A percentile compares a stretch with the other conserved stretches of the same genome.
These are phyloP conservation scores for Brachionus plicatilis DNA, from an alignment of 1,140 invertebrate genomes.

Conservation along the genomic window DNA sequence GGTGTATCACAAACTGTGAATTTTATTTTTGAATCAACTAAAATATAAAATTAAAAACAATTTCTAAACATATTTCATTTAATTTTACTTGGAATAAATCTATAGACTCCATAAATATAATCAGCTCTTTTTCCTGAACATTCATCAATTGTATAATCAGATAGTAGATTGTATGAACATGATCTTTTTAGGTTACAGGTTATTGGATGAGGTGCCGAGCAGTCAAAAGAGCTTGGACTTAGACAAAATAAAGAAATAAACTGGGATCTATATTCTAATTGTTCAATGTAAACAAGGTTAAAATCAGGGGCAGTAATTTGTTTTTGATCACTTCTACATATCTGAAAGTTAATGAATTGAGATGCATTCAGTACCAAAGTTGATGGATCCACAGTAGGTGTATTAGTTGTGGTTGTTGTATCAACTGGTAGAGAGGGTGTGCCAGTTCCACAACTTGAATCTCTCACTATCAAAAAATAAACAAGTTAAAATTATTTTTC, in stretches of 20 bases:
- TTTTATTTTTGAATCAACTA: slow-evolving; percentile 30
- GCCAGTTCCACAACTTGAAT: slow-evolving; percentile 8
- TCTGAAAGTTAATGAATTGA: background rate
- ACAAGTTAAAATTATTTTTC: background rate
- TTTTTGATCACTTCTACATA: background rate
- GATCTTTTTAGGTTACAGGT: slow-evolving; percentile 1
- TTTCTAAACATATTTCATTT: background rate
- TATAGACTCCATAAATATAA: slow-evolving; percentile 26
- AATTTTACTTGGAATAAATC: slow-evolving; percentile 36
- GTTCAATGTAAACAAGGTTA: slow-evolving; percentile 12
- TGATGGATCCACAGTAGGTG: background rate
- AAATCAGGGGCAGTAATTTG: background rate
- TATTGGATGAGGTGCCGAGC: background rate
- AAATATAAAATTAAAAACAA: background rate
- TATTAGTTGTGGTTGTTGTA: background rate
- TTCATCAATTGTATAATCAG: background rate
- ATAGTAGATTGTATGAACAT: background rate
- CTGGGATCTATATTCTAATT: slow-evolving; percentile 2
- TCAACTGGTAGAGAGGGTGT: background rate
- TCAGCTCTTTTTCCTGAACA: slow-evolving; percentile 5
- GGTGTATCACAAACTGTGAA: background rate
- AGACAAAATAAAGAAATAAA: background rate
- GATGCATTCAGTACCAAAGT: background rate
- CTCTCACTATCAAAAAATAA: background rate
- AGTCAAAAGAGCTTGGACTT: background rate